Evolutionary conservation across 2,797 vertebrate species (phyloP), one percentile per base, ranked within the genome.

Genomic region (Cossypha niveicapilla): DNA sequence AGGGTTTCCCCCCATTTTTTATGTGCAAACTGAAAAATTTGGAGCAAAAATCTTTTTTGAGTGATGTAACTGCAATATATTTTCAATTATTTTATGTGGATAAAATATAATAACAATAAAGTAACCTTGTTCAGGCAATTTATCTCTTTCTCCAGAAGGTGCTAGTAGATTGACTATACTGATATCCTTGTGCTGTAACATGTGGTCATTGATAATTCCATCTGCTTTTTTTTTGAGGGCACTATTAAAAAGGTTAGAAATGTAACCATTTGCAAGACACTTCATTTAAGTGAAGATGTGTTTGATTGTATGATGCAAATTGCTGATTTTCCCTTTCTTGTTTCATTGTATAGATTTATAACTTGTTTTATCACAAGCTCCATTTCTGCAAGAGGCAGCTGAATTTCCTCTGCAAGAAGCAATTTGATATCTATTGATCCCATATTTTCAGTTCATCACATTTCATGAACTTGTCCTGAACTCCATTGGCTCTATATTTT

Each of bases 1-100:
- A 28, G 5, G 2, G 4, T 6, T 4, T 0, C 0, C 1, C 32
- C 23, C 7, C 1, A 0, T 1, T 45, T 88, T 93, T 80, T 35
- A 54, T 16, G 3, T 32, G 18, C 12, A 75, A 94, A 65, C 17
- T 44, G n/a, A 70, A 81, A 90, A 84, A 81, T 1, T 15, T 2
- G 53, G 67, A 51, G 16, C 11, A 82, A 75, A 72, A 5, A 5
- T 24, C 1, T 5, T 72, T n/a, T 77, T 37, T 10, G 34, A n/a
- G 27, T 84, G 41, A 65, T 44, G 4, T 65, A 44, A 65, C 5
- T 10, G 22, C 10, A 50, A n/a, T 28, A 22, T 16, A 48, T 79
- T 84, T 93, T 61, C 17, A 66, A 7, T 74, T 3, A 61, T 11
- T 47, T 66, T 53, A n/a, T 15, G 10, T 17, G 9, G 56, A 60